Evolutionary conservation across 1,140 invertebrate species (phyloP), one percentile per base, ranked within the genome.

Genomic region (Zaprionus camerounensis): DNA sequence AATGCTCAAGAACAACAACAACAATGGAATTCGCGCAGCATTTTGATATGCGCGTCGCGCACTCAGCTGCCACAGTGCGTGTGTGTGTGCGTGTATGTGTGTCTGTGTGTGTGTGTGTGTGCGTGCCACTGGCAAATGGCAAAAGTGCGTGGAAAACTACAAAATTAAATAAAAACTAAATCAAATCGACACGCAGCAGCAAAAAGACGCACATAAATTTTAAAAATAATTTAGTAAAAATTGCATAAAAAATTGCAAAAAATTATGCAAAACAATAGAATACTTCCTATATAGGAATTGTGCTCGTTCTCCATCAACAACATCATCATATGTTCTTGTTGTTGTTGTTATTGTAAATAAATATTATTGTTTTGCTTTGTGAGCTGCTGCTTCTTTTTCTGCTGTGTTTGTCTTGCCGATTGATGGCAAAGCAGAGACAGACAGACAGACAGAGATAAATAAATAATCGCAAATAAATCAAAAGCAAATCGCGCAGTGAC

Each of bases 151-250:
- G 55, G 62, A 68, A 73, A 66, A 66, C 64, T 51, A 51, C 46
- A 51, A 51, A 66, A 66, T 53, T 56, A 66, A 66, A 56, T 24
- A 26, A 26, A 73, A 79, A 67, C 63, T 76, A 71, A 79, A 76
- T 79, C 74, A 71, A 65, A 76, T 72, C 77, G 73, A 63, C 73
- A 76, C 72, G 62, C 72, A 75, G 72, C 61, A 76, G 57, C 67
- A 67, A 58, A 53, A 66, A 57, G 12, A 65, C 44, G 67, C 36
- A 34, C 67, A 55, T 26, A 24, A 62, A 15, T 61, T 34, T 20
- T 58, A 38, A 63, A 56, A 17, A 22, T 22, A 58, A 62, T 44
- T 5, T 12, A 38, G 12, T 41, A 28, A 24, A 72, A 46, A 53
- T 41, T 36, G 53, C 6, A 53, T 36, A 13, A 41, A 3, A 46